Evolutionary conservation across 2,888 invertebrate genomes (phyloP).

Genomic region (Tinea pellionella): DNA sequence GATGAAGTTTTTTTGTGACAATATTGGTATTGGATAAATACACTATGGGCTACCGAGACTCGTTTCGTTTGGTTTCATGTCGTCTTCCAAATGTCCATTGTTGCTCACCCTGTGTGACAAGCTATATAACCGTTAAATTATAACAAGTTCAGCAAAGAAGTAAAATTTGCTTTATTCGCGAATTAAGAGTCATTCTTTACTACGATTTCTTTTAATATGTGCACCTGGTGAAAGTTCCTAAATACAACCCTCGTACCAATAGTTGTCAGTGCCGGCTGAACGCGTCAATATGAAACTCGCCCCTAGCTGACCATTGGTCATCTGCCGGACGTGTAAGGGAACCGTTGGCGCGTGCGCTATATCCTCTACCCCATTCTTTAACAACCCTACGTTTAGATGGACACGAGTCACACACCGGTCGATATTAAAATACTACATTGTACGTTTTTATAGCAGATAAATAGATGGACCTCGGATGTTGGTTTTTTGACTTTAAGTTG

Average conservation of each 20-base stretch:
- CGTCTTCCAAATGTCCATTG: neutral
- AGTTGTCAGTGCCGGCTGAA: slow-evolving; percentile 18
- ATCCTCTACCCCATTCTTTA: slow-evolving; percentile 15
- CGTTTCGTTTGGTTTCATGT: neutral
- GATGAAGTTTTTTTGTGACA: slow-evolving; percentile 4
- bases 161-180: neutral
- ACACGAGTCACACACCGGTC: slow-evolving; percentile 8
- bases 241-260: slow-evolving; percentile 35
- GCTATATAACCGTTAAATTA: neutral
- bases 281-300: slow-evolving; percentile 14
- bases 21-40: neutral
- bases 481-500: slow-evolving; percentile 27
- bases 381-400: neutral
- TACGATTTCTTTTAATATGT: neutral
- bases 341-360: slow-evolving; percentile 38
- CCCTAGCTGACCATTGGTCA: slow-evolving; percentile 52
- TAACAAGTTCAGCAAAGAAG: neutral
- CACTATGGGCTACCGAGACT: neutral
- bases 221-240: neutral
- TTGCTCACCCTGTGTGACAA: neutral
- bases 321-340: slow-evolving; percentile 30
- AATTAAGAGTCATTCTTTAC: neutral
- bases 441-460: slow-evolving; percentile 40
- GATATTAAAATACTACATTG: slow-evolving; percentile 2
- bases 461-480: slow-evolving; percentile 63